Evolutionary conservation across 2,113 vertebrate species (phyloP), one percentile per base, ranked within the genome.

Genomic region (Nyctibius bracteatus): DNA sequence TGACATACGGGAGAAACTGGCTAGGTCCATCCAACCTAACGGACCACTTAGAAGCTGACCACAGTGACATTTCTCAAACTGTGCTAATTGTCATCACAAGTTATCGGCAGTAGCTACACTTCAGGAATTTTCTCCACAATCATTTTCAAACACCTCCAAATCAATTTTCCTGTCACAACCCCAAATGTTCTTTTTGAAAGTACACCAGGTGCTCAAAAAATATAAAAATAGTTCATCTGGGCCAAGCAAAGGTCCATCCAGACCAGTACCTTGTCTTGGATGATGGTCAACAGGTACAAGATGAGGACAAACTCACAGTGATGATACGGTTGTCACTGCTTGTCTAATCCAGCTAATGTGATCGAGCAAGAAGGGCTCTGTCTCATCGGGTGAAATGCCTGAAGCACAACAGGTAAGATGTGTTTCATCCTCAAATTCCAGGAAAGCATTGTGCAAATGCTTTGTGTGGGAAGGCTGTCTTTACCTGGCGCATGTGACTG

Each of bases 391-490:
- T 97, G 93, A 93, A 97, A 86, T 88, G 94, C 93, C 97, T 96
- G 77, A 91, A 96, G 96, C 90, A 85, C 92, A 95, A 97, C 92
- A 95, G 90, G 58, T 95, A 94, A 96, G 95, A 96, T 90, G 54
- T 66, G 84, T 92, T 98, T 96, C 91, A 88, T 81, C 74, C 93
- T 96, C 89, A 96, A 95, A 97, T 97, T 97, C 97, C 96, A 96
- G 77, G 71, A 97, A 98, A 92, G 93, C 65, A 57, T 89, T 97
- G 95, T 97, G 96, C 81, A 98, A 97, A 97, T 86, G 74, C 83
- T 92, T 86, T 93, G 88, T 57, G 94, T 83, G 66, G 92, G 84
- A 92, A 97, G 83, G 46, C 61, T 90, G 65, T 78, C 70, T 94
- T 95, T 93, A 88, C 22, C 24, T 6, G 81, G 59, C 52, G 91